phyloP scores from a whole-genome alignment of 2,888 invertebrate species.

The Crioceris asparagi region DNA sequence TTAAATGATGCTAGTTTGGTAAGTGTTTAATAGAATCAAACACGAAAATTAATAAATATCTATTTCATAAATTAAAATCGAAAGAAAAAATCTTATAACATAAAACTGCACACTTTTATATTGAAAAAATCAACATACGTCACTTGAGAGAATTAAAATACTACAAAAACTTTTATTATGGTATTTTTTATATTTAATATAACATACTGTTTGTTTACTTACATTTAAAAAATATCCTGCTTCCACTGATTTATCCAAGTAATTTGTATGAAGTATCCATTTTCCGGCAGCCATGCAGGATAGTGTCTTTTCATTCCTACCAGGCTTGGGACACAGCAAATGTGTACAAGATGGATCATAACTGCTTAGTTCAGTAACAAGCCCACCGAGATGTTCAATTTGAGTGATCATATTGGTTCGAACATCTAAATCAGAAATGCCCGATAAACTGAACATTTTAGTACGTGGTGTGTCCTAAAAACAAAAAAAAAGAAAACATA shows the following conservation, averaged over 20 bases:
- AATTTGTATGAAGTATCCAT: conserved; percentile 78
- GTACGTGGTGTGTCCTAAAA: neutral
- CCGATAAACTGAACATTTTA: conserved; percentile 30
- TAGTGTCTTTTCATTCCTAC: conserved; percentile 79
- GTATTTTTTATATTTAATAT: too few relatives aligned
- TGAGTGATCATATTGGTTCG: conserved; percentile 20
- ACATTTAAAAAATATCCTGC: conserved; percentile 55
- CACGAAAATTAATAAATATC: too few relatives aligned
- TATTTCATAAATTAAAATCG: too few relatives aligned
- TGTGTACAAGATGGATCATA: conserved; percentile 63
- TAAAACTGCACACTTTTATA: too few relatives aligned
- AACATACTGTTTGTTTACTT: too few relatives aligned
- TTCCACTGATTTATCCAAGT: conserved; percentile 56
- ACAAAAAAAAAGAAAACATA: neutral
- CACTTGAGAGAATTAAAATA: too few relatives aligned
- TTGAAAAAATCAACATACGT: too few relatives aligned
- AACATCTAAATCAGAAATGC: conserved; percentile 22
- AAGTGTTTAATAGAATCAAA: too few relatives aligned
- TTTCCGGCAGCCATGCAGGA: conserved; percentile 79
- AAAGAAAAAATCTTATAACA: too few relatives aligned
- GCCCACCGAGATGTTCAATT: conserved; percentile 45
- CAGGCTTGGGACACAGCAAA: conserved; percentile 61
- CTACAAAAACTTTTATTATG: too few relatives aligned
- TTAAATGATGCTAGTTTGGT: too few relatives aligned
- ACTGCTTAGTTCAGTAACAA: conserved; percentile 42